Evolutionary conservation across 2,888 invertebrate genomes (phyloP).

Genomic region (Amorpha juglandis): DNA sequence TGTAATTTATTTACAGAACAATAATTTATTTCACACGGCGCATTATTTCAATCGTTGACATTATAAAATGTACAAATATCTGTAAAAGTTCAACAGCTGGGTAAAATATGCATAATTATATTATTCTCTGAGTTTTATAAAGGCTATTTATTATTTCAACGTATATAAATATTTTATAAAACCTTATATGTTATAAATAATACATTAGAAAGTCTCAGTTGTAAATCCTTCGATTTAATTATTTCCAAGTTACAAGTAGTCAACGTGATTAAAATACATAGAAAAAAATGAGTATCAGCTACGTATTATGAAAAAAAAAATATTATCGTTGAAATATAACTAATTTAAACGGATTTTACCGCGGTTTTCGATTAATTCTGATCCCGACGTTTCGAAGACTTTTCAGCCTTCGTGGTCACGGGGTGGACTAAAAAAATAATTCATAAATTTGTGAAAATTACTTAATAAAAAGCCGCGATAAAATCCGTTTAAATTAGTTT

Average conservation of each 20-base stretch:
- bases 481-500: no score
- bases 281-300: background rate
- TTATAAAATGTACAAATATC: background rate
- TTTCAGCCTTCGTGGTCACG: no score
- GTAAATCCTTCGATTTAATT: conserved; percentile 1
- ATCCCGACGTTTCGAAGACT: no score
- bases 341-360: no score
- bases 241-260: conserved; percentile 9
- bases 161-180: background rate
- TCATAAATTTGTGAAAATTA: no score
- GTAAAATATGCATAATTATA: background rate
- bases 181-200: no score
- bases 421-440: no score
- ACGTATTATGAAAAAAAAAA: background rate
- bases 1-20: conserved; percentile 35
- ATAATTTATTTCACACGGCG: conserved; percentile 36
- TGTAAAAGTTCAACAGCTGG: background rate
- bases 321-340: no score
- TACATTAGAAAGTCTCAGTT: no score
- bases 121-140: background rate
- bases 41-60: background rate
- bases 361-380: no score
- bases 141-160: background rate
- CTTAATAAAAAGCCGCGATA: no score
- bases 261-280: background rate